These are phyloP conservation scores for Neodiprion lecontei DNA, from an alignment of 1,140 invertebrate species.

Conservation along the genomic window DNA sequence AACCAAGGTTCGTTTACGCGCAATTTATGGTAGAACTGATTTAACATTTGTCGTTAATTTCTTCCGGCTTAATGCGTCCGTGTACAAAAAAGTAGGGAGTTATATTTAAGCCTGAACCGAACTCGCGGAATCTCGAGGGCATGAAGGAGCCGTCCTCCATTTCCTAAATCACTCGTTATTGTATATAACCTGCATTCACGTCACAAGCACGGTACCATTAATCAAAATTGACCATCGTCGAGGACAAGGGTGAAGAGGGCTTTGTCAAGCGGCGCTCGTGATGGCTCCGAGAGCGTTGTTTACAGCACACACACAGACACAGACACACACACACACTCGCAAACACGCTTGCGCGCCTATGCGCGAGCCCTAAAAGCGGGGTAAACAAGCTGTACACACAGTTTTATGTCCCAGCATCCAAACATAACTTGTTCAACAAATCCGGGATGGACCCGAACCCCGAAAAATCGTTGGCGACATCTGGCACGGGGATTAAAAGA, in stretches of 20 bases:
- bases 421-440: background rate
- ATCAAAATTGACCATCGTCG: constrained; percentile 5
- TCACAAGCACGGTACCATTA: background rate
- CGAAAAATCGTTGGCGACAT: too few relatives aligned
- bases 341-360: too few relatives aligned
- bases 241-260: constrained; percentile 1
- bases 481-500: background rate
- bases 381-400: background rate
- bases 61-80: too few relatives aligned
- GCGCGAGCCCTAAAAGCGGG: background rate
- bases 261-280: background rate
- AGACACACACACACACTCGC: background rate
- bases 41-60: too few relatives aligned
- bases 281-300: constrained; percentile 1
- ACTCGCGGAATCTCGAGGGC: too few relatives aligned
- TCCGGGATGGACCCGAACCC: background rate
- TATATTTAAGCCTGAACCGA: too few relatives aligned
- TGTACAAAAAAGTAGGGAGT: too few relatives aligned
- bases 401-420: background rate
- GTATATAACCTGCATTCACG: background rate
- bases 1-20: too few relatives aligned
- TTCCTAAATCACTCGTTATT: background rate
- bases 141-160: too few relatives aligned
- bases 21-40: too few relatives aligned
- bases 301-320: background rate